Percentiles rank a stretch among this genome's conserved stretches.
phyloP scores from a whole-genome alignment of 1,140 invertebrate genomes.

The Capitella teleta region DNA sequence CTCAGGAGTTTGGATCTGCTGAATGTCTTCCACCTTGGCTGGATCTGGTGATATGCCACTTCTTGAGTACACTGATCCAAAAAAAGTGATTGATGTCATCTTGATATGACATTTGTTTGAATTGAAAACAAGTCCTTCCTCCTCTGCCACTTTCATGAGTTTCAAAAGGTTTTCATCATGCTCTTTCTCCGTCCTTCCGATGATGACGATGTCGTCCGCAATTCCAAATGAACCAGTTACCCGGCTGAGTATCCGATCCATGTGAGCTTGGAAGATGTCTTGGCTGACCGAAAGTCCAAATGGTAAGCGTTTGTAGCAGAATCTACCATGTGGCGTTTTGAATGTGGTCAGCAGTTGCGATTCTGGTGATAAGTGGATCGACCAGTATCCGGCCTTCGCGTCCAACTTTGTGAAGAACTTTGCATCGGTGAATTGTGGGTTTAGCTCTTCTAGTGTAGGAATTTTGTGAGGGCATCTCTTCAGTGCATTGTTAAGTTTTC shows the following conservation, averaged over 20 bases:
- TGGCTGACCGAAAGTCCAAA: slow-evolving; percentile 13
- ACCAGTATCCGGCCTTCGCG: slow-evolving; percentile 20
- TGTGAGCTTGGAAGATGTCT: slow-evolving; percentile 31
- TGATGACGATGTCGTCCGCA: slow-evolving; percentile 23
- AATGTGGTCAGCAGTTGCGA: slow-evolving; percentile 18
- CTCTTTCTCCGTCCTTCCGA: not conserved
- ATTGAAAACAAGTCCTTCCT: slow-evolving; percentile 35
- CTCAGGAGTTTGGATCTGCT: slow-evolving; percentile 13
- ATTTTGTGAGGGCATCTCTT: not conserved
- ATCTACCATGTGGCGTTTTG: slow-evolving; percentile 16
- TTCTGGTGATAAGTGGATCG: slow-evolving; percentile 16
- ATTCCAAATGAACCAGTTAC: slow-evolving; percentile 31
- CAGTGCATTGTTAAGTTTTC: not conserved
- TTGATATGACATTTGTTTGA: slow-evolving; percentile 19
- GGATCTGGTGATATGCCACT: slow-evolving; percentile 35
- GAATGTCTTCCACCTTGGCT: slow-evolving; percentile 34
- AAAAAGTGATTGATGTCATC: not conserved
- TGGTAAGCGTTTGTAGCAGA: slow-evolving; percentile 14
- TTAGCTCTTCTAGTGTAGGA: not conserved
- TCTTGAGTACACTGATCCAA: slow-evolving; percentile 23
- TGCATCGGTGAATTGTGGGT: not conserved
- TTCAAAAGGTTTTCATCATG: slow-evolving; percentile 8
- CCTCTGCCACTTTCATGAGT: slow-evolving; percentile 25
- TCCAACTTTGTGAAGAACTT: slow-evolving; percentile 20
- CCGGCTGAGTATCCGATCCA: slow-evolving; percentile 22